A percentile compares a stretch with the other conserved stretches of the same genome.
Conservation (phyloP, 1,140 invertebrate species). For the Eriosoma lanigerum region DNA sequence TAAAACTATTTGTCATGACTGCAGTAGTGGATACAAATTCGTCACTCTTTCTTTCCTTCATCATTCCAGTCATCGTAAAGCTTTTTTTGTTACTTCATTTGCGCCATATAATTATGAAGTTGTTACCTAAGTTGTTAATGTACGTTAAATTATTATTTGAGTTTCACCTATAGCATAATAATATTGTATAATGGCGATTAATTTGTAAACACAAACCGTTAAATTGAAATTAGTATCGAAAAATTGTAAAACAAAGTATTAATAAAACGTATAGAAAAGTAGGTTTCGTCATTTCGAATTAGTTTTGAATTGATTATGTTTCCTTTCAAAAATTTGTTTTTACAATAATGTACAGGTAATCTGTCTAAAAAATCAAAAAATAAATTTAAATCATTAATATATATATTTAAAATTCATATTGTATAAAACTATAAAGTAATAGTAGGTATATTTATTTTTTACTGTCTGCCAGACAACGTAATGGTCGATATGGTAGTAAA, state of each 20-base stretch:
- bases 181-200: too few relatives aligned
- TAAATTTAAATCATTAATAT: background rate
- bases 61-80: background rate
- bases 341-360: background rate
- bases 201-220: background rate
- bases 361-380: background rate
- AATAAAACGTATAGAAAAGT: background rate
- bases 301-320: background rate
- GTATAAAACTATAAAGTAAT: background rate
- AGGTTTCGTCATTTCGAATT: background rate
- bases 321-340: background rate
- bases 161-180: too few relatives aligned
- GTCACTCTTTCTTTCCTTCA: background rate
- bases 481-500: background rate
- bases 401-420: too few relatives aligned
- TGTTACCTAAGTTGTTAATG: background rate
- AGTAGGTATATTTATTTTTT: background rate
- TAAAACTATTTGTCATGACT: background rate
- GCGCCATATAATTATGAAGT: background rate
- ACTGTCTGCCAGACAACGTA: background rate
- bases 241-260: conserved; percentile 25
- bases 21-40: background rate
- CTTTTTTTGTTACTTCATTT: background rate
- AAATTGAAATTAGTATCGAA: background rate
- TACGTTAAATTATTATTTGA: too few relatives aligned